These are phyloP conservation scores for Melanerpes aurifrons DNA, from an alignment of 2,113 vertebrate genomes.

Conservation along the genomic window DNA sequence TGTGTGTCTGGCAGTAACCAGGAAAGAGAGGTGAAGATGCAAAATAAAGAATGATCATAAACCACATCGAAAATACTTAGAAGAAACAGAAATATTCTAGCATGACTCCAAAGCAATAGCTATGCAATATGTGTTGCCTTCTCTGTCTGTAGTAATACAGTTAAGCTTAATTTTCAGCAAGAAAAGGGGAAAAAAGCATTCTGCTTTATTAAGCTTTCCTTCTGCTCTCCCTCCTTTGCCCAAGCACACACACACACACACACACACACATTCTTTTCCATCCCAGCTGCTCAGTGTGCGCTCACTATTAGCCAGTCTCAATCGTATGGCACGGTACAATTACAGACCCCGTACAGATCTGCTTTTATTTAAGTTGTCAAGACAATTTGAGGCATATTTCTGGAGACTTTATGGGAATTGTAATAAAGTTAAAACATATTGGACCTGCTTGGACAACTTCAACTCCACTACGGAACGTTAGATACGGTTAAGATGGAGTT, in stretches of 20 bases:
- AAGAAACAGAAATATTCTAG: background rate
- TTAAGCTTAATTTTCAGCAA: background rate
- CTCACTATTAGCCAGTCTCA: constrained; percentile 41
- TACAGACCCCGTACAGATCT: constrained; percentile 45
- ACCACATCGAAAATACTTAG: background rate
- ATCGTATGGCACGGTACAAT: constrained; percentile 13
- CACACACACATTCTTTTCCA: background rate
- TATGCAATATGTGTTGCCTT: background rate
- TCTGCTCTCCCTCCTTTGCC: background rate
- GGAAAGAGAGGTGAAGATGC: background rate
- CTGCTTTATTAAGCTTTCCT: constrained; percentile 24
- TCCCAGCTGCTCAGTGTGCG: constrained; percentile 39
- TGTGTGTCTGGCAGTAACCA: background rate
- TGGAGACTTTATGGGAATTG: background rate
- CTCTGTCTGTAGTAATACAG: background rate
- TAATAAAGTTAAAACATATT: constrained; percentile 28
- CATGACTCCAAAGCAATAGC: background rate
- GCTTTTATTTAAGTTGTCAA: constrained; percentile 63
- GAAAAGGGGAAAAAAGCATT: background rate
- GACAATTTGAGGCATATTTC: constrained; percentile 40
- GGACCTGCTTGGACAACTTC: constrained; percentile 1
- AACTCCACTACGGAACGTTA: background rate
- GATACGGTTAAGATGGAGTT: background rate
- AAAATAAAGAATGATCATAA: background rate
- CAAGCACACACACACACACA: background rate